Evolutionary conservation across 2,888 invertebrate genomes (phyloP), one percentile per base, ranked within the genome.

Genomic region (Cheilosia variabilis): DNA sequence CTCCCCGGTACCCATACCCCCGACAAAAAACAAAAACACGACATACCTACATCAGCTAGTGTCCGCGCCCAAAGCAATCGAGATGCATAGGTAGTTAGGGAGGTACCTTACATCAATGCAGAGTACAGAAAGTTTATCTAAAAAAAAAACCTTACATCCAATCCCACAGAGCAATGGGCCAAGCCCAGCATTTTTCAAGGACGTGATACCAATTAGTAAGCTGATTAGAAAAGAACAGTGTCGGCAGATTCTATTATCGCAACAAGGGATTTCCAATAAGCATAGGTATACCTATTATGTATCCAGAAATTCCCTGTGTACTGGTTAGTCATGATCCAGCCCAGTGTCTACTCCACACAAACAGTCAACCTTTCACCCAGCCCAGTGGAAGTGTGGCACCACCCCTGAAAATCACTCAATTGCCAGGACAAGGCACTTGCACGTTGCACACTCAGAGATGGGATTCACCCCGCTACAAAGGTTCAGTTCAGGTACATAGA

Each of bases 401-500:
- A 43, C 2, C 57, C 19, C 68, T 41, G 34, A 63, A 52, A 73
- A 13, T n/a, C 60, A 80, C 84, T 80, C 84, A 72, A 72, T 80
- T 60, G 19, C 31, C 22, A 45, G 57, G 50, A 19, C 27, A 65
- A 10, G 69, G 3, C 58, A 55, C 19, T 45, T 22, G 22, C 58
- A 53, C 43, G n/a, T 45, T 22, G 22, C 58, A 53, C 43, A 43
- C 43, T 17, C 45, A 13, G 37, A 13, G 37, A 10, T 10, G 37
- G 37, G 37, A 13, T 13, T 37, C 37, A 37, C 13, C 37, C 37
- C 13, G 13, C 13, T 10, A 13, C 37, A 37, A 13, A 37, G 13
- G 4, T 37, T 37, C 37, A 4, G 37, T 10, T 13, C 37, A 47
- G 47, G 47, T 47, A 47, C 47, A 47, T 19, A 17, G 4, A 37